Evolutionary conservation across 1,140 invertebrate genomes (phyloP).

Genomic region (Centruroides sculpturatus): DNA sequence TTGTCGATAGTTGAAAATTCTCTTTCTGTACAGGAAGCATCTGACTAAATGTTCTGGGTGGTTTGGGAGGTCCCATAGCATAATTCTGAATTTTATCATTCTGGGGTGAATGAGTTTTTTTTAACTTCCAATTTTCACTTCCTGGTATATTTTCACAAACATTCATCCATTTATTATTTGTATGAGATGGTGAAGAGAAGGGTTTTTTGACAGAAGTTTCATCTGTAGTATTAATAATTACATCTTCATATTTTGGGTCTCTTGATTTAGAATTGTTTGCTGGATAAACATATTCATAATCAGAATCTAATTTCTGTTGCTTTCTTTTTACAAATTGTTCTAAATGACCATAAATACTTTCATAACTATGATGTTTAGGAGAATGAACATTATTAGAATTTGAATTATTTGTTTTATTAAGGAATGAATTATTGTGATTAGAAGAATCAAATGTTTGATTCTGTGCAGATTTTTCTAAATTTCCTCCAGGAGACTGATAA

Average conservation of each 20-base stretch:
- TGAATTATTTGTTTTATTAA: too few relatives aligned
- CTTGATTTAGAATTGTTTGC: background rate
- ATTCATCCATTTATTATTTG: background rate
- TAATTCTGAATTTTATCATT: background rate
- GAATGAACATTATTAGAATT: too few relatives aligned
- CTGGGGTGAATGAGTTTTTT: background rate
- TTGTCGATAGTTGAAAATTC: background rate
- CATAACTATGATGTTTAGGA: too few relatives aligned
- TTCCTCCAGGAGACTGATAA: too few relatives aligned
- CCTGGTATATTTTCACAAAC: background rate
- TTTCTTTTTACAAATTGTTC: background rate
- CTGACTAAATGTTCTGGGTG: constrained; percentile 14
- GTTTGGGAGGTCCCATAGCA: constrained; percentile 13
- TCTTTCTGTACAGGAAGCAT: background rate
- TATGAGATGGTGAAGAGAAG: background rate
- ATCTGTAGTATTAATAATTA: background rate
- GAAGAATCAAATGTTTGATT: too few relatives aligned
- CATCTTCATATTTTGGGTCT: background rate
- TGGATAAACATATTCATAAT: background rate
- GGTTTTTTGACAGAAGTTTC: background rate
- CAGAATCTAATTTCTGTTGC: background rate
- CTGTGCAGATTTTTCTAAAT: too few relatives aligned
- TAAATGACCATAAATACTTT: background rate
- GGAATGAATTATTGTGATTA: too few relatives aligned
- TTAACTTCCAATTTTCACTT: background rate